Percentiles rank a stretch among this genome's conserved stretches.
Conservation (phyloP, 2,888 invertebrate species). For the Pimpla rufipes region DNA sequence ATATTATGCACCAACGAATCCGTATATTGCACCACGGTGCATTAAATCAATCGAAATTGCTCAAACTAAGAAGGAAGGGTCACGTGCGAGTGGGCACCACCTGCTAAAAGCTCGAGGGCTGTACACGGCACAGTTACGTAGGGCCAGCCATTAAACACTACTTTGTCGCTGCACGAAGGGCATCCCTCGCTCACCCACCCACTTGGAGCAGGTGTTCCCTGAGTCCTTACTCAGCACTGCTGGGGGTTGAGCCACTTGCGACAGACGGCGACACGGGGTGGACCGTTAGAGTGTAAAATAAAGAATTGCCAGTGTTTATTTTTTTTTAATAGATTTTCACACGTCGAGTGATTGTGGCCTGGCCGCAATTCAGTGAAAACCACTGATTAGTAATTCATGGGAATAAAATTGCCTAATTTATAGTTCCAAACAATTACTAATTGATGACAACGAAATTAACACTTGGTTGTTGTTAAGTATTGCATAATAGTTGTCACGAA, state of each 20-base stretch:
- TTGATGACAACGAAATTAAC: too few species aligned
- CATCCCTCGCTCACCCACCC: not conserved
- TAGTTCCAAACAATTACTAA: too few species aligned
- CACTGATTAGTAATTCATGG: too few species aligned
- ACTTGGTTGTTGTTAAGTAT: too few species aligned
- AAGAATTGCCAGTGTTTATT: not conserved
- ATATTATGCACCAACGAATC: not conserved
- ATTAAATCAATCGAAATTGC: conserved; percentile 30
- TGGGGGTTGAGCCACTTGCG: conserved; percentile 14
- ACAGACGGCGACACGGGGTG: conserved; percentile 21
- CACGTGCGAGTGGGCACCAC: conserved; percentile 27
- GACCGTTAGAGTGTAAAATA: not conserved
- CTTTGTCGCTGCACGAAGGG: conserved; percentile 66
- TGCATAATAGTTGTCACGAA: too few species aligned
- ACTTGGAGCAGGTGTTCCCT: conserved; percentile 70
- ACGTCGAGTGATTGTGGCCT: not conserved
- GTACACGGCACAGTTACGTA: conserved; percentile 17
- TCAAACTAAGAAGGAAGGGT: conserved; percentile 23
- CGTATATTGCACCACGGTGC: not conserved
- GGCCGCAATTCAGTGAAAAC: too few species aligned
- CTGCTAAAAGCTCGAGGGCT: conserved; percentile 34
- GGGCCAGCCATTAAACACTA: conserved; percentile 70
- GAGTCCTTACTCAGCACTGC: conserved; percentile 24
- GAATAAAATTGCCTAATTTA: too few species aligned
- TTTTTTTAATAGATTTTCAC: not conserved